Percentiles rank a stretch among this genome's conserved stretches.
phyloP scores from a whole-genome alignment of 2,113 vertebrate species.

The Galemys pyrenaicus region DNA sequence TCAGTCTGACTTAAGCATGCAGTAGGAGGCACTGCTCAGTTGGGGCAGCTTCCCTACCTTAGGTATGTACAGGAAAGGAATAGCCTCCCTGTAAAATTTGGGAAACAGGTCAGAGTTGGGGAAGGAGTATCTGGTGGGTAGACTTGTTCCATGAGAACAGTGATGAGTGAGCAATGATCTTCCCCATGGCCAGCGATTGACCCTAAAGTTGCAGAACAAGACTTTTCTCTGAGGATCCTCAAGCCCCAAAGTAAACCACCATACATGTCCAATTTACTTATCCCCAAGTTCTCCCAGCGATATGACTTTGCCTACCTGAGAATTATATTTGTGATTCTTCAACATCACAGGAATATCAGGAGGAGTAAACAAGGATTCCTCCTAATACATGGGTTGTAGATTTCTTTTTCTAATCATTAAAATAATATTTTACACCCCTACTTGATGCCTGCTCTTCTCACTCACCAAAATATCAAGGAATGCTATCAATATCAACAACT shows the following conservation, averaged over 20 bases:
- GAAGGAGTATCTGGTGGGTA: background rate
- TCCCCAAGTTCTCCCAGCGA: background rate
- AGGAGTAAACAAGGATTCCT: background rate
- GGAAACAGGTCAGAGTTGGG: background rate
- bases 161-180: no score
- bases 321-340: background rate
- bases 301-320: background rate
- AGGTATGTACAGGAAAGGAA: rapidly evolving
- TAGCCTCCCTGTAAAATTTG: no score
- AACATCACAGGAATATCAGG: background rate
- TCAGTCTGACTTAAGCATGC: background rate
- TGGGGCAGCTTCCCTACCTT: background rate
- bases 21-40: background rate
- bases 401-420: background rate
- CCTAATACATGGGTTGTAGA: background rate
- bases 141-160: background rate
- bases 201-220: background rate
- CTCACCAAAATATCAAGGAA: background rate
- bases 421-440: background rate
- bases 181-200: rapidly evolving
- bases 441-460: background rate
- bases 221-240: background rate
- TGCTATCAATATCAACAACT: background rate
- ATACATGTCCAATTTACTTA: background rate
- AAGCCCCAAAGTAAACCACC: background rate